These are phyloP conservation scores for Pithys albifrons DNA, from an alignment of 2,113 vertebrate species.

Conservation along the genomic window DNA sequence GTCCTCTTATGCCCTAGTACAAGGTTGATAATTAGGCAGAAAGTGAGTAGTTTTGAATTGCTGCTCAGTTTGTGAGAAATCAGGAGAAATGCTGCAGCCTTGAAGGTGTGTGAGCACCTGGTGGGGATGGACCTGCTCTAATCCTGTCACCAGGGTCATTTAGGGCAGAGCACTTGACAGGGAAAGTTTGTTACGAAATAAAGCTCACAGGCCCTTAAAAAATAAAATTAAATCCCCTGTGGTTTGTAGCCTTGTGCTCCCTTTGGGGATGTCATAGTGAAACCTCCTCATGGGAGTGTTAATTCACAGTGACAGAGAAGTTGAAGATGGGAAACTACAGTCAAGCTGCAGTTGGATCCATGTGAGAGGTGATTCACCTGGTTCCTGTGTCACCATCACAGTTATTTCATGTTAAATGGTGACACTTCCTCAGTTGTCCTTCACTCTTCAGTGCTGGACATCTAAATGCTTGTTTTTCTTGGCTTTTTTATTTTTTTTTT, in stretches of 20 bases:
- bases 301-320: neutral
- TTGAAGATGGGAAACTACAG: neutral
- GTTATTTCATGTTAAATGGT: neutral
- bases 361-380: neutral
- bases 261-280: neutral
- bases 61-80: neutral
- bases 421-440: neutral
- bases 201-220: neutral
- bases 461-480: neutral
- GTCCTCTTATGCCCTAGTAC: neutral
- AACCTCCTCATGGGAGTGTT: fast-evolving
- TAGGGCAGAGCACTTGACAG: neutral
- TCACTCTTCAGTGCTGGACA: neutral
- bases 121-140: neutral
- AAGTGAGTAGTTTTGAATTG: neutral
- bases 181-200: neutral
- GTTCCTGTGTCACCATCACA: neutral
- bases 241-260: neutral
- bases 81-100: neutral
- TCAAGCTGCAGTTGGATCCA: fast-evolving
- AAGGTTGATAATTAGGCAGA: neutral
- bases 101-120: neutral
- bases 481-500: no score
- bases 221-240: neutral
- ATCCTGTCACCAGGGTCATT: neutral